Evolutionary conservation across 2,888 invertebrate species (phyloP).

Genomic region (Hirtodrosophila confusa): DNA sequence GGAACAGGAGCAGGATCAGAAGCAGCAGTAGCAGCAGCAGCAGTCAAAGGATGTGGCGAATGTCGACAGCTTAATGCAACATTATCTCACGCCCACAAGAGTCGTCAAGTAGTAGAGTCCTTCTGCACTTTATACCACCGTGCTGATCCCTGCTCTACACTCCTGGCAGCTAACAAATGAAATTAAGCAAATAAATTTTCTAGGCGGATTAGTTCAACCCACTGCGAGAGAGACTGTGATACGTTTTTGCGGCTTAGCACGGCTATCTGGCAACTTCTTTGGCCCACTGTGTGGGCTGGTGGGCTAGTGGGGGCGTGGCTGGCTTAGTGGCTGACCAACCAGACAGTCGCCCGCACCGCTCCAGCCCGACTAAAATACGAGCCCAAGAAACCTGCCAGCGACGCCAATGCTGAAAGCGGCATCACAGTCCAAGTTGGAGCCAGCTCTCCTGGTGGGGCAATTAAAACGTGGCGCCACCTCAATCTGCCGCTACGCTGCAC

Average conservation of each 20-base stretch:
- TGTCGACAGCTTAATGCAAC: conserved; percentile 65
- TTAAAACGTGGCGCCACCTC: conserved; percentile 56
- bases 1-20: conserved; percentile 6
- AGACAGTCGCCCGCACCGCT: neutral
- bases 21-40: conserved; percentile 16
- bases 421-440: conserved; percentile 20
- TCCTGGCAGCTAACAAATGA: conserved; percentile 64
- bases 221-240: conserved; percentile 37
- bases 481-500: conserved; percentile 31
- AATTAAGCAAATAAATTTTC: conserved; percentile 79
- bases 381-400: conserved; percentile 51
- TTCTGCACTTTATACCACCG: neutral
- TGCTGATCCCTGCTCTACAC: neutral
- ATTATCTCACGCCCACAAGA: conserved; percentile 68
- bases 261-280: conserved; percentile 61
- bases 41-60: conserved; percentile 41
- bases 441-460: conserved; percentile 29
- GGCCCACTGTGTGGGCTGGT: conserved; percentile 3
- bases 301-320: conserved; percentile 16
- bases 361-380: conserved; percentile 19
- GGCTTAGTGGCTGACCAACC: conserved; percentile 37
- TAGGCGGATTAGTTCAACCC: conserved; percentile 64
- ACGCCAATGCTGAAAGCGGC: conserved; percentile 8
- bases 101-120: conserved; percentile 7
- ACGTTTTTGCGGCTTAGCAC: conserved; percentile 69